These are phyloP conservation scores for Nomada fabriciana DNA, from an alignment of 2,888 invertebrate genomes.

Conservation along the genomic window DNA sequence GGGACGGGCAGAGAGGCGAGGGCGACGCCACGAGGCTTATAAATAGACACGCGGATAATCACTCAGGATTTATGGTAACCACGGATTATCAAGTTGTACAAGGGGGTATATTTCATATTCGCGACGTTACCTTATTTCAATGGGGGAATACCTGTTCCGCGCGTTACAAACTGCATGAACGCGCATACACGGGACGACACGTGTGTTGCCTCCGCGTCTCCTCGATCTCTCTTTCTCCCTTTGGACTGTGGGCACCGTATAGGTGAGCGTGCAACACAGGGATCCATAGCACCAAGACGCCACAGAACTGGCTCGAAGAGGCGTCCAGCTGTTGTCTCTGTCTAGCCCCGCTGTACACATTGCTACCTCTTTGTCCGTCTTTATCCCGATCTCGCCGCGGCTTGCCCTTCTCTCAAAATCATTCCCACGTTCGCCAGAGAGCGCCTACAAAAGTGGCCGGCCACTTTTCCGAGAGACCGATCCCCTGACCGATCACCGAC, in stretches of 20 bases:
- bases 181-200: constrained; percentile 69
- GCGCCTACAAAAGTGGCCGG: constrained; percentile 68
- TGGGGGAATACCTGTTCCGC: constrained; percentile 82
- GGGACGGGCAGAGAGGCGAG: constrained; percentile 63
- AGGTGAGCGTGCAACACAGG: constrained; percentile 47
- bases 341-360: constrained; percentile 16
- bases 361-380: constrained; percentile 33
- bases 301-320: constrained; percentile 67
- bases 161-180: constrained; percentile 75
- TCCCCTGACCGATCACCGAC: constrained; percentile 72
- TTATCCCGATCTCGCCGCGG: constrained; percentile 40
- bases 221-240: constrained; percentile 3
- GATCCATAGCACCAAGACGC: constrained; percentile 56
- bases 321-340: constrained; percentile 66
- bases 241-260: no score
- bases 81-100: constrained; percentile 85
- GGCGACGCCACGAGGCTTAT: constrained; percentile 79
- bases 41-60: constrained; percentile 84
- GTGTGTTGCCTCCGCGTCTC: constrained; percentile 62
- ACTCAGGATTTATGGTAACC: constrained; percentile 85
- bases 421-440: constrained; percentile 73
- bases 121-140: constrained; percentile 83
- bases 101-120: constrained; percentile 84
- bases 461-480: constrained; percentile 73
- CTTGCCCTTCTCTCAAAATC: constrained; percentile 71